Percentiles rank a stretch among this genome's conserved stretches.
Conservation (phyloP, 2,888 invertebrate genomes). For the Leptinotarsa haldemani region DNA sequence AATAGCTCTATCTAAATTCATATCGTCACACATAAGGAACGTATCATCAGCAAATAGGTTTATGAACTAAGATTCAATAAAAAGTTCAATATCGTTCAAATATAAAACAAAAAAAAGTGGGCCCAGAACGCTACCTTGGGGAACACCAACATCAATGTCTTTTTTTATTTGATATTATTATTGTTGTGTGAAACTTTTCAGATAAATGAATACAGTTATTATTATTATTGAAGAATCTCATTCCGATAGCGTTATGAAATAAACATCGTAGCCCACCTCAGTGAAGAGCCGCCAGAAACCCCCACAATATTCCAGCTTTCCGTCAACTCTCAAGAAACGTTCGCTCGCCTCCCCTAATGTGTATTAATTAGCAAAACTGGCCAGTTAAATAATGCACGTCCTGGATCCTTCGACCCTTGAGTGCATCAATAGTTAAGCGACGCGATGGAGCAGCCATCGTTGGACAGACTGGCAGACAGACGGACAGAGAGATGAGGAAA, state of each 20-base stretch:
- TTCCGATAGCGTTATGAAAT: not conserved
- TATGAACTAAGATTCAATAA: too few species aligned
- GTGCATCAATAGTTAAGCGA: slow-evolving; percentile 35
- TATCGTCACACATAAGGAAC: too few species aligned
- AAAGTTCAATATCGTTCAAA: too few species aligned
- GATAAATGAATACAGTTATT: too few species aligned
- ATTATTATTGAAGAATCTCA: too few species aligned
- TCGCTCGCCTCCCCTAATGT: slow-evolving; percentile 6
- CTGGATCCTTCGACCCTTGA: slow-evolving; percentile 35
- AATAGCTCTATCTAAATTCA: too few species aligned
- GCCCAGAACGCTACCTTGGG: too few species aligned
- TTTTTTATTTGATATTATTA: too few species aligned
- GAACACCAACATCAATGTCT: too few species aligned
- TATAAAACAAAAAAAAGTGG: too few species aligned
- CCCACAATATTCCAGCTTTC: not conserved
- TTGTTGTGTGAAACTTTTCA: too few species aligned
- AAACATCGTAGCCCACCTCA: not conserved
- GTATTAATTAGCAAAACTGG: slow-evolving; percentile 40
- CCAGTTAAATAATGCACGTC: slow-evolving; percentile 36
- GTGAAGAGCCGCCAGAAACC: not conserved
- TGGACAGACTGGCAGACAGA: slow-evolving; percentile 3
- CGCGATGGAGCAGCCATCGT: slow-evolving; percentile 3
- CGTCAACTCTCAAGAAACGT: not conserved
- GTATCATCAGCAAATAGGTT: too few species aligned
- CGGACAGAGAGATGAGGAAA: not conserved